Percentiles rank a stretch among this genome's conserved stretches.
Evolutionary conservation across 37 sponge, comb jelly and placozoan genomes (phyloP).

Genomic region (Lycopodina hypogea): DNA sequence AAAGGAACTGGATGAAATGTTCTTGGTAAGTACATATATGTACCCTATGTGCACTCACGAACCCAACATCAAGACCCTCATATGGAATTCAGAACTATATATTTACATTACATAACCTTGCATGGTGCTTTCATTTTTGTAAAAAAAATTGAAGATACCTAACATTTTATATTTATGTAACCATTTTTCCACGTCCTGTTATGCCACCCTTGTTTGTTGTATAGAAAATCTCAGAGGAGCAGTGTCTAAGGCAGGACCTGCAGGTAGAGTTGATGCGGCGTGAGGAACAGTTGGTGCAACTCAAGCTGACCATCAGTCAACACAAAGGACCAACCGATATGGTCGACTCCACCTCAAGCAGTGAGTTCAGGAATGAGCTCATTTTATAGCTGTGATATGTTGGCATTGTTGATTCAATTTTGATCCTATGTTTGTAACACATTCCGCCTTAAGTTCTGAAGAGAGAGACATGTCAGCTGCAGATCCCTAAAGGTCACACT

Average conservation of each 20-base stretch:
- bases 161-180: too few species aligned
- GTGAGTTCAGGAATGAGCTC: not conserved
- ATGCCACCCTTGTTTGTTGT: not conserved
- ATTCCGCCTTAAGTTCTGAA: conserved; percentile 5
- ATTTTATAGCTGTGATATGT: not conserved
- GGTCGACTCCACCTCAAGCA: not conserved
- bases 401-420: not conserved
- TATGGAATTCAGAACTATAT: too few species aligned
- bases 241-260: conserved; percentile 66
- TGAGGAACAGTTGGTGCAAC: conserved; percentile 59
- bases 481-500: conserved; percentile 61
- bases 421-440: not conserved
- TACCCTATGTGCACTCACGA: too few species aligned
- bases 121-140: too few species aligned
- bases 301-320: conserved; percentile 31
- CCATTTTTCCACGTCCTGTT: too few species aligned
- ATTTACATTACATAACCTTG: too few species aligned
- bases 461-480: conserved; percentile 52
- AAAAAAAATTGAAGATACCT: too few species aligned
- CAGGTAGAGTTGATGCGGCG: conserved; percentile 59
- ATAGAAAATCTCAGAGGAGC: conserved; percentile 73
- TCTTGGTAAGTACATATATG: conserved; percentile 21
- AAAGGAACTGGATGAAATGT: conserved; percentile 63
- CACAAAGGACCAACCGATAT: conserved; percentile 46
- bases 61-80: too few species aligned